A percentile compares a stretch with the other conserved stretches of the same genome.
phyloP scores from a whole-genome alignment of 2,888 invertebrate genomes.

The Lasioglossum vierecki region DNA sequence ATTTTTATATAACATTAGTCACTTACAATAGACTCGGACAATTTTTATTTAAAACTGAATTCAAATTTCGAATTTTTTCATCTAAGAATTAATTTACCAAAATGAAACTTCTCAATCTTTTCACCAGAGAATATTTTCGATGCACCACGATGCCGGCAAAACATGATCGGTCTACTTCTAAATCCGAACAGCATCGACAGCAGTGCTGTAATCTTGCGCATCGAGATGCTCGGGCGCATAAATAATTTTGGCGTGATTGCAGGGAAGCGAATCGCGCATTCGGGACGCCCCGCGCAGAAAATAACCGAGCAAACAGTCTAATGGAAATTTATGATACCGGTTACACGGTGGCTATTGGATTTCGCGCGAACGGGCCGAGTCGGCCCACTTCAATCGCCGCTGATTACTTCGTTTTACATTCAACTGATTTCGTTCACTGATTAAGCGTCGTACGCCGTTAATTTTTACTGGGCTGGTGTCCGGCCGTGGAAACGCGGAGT shows the following conservation, averaged over 20 bases:
- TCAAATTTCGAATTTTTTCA: too few species aligned
- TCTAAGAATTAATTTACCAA: too few species aligned
- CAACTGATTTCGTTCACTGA: constrained; percentile 44
- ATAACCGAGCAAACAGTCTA: constrained; percentile 47
- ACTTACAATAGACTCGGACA: too few species aligned
- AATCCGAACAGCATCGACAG: background rate
- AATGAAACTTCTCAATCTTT: too few species aligned
- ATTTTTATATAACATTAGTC: too few species aligned
- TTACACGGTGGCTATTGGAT: constrained; percentile 54
- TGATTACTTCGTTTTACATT: constrained; percentile 63
- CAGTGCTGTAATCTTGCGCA: background rate
- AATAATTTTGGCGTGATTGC: constrained; percentile 23
- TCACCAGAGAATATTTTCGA: background rate
- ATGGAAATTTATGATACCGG: constrained; percentile 56
- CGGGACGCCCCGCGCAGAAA: constrained; percentile 21
- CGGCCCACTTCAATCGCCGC: constrained; percentile 47
- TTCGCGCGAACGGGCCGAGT: constrained; percentile 27
- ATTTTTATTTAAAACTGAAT: too few species aligned
- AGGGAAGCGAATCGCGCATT: background rate
- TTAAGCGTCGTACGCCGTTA: constrained; percentile 35
- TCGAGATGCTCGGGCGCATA: constrained; percentile 2
- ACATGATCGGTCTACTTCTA: background rate
- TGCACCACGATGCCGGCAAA: background rate
- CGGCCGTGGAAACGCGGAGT: constrained; percentile 1
- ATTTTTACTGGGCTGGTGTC: constrained; percentile 13